Percentiles rank a stretch among this genome's conserved stretches.
phyloP scores from a whole-genome alignment of 2,113 vertebrate genomes.

The Sinocyclocheilus maitianheensis region DNA sequence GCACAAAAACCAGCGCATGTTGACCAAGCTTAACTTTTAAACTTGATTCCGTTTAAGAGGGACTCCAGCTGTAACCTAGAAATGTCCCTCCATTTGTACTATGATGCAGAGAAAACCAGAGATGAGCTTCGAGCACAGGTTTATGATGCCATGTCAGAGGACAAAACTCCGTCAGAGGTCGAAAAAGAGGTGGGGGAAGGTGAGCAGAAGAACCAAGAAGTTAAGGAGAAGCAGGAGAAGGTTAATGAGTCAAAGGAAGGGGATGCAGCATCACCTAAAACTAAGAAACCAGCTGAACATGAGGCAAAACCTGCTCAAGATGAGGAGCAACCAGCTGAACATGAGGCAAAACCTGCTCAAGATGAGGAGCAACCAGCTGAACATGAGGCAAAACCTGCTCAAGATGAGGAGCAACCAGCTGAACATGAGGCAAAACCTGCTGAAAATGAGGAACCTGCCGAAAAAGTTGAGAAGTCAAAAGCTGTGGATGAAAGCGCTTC shows the following conservation, averaged over 20 bases:
- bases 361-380: background rate
- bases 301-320: slow-evolving; percentile 46
- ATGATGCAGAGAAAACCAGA: slow-evolving; percentile 89
- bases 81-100: slow-evolving; percentile 64
- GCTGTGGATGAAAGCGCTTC: background rate
- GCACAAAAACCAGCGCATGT: background rate
- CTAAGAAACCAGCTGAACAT: slow-evolving; percentile 23
- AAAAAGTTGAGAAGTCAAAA: slow-evolving; percentile 35
- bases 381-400: slow-evolving; percentile 46
- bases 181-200: slow-evolving; percentile 27
- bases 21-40: background rate
- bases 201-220: background rate
- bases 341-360: background rate
- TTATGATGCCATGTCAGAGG: slow-evolving; percentile 91
- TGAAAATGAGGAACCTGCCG: slow-evolving; percentile 4
- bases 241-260: background rate
- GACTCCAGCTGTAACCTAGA: slow-evolving; percentile 59
- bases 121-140: slow-evolving; percentile 95
- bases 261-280: background rate
- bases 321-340: background rate
- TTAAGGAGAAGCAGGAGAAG: background rate
- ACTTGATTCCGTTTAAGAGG: background rate
- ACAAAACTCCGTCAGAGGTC: slow-evolving; percentile 56
- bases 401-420: background rate
- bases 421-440: slow-evolving; percentile 43